Base-by-base conservation (phyloP, 2,888 invertebrate species). In the Choreutis nemorana region DNA sequence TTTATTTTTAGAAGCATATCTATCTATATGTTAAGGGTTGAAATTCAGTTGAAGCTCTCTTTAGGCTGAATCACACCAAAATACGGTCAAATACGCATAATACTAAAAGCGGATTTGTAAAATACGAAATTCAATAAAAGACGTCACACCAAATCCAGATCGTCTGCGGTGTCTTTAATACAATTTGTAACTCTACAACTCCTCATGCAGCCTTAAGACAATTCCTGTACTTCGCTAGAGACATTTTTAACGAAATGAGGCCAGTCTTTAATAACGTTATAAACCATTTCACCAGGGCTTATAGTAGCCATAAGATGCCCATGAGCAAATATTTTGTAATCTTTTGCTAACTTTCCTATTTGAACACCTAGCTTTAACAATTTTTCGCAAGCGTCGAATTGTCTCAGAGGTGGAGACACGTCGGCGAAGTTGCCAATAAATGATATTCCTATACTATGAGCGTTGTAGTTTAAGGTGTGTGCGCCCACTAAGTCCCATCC, bases 401-500 rank as follows among this genome's bases (percentile, higher is more conserved):
- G 81, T 23, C 77, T 68, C 11, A 71, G 52, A 0, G 83, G 77
- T 0, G 83, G 83, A 1, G 63, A 35, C 1, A 63, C 56, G 0
- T 51, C 67, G 25, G 81, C 85, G 40, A 88, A 90, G 0, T 87
- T 87, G 4, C 90, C 90, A 30, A 90, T 84, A 42, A 87, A 87
- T 3, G 86, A 85, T 5, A 91, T 83, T 2, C 87, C 87, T 15
- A 90, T 81, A 46, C 88, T 87, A 28, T 62, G 75, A 8, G 56
- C 57, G 51, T 90, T 90, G 50, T 83, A 89, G 23, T 84, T 79
- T 23, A 79, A 78, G 0, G 89, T 82, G 46, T 91, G 90, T 0
- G 90, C 87, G 0, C 91, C 91, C 23, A 83, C 70, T 33, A 63
- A 59, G 39, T 86, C 82, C 91, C 91, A 92, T 1, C 89, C 88